Evolutionary conservation across 2,797 vertebrate genomes (phyloP), one percentile per base, ranked within the genome.

Genomic region (Cyprinella venusta): DNA sequence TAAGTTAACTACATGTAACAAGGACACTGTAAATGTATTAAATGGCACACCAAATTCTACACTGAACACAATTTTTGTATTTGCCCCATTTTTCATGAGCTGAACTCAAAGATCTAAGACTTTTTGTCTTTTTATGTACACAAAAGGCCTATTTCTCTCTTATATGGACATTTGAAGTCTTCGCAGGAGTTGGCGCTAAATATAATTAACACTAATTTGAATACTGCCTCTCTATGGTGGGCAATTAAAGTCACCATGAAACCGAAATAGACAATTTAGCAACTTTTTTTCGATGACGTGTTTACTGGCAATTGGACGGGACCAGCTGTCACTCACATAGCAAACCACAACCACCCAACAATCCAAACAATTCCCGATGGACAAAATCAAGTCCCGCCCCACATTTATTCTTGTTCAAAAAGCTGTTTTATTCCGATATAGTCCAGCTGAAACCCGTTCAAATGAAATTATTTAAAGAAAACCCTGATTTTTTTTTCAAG

Each of bases 401-500:
- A 56, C 21, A 56, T n/a, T 56, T 56, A 3, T 54, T 21, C 52
- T 54, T 54, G 52, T 50, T 18, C 48, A 50, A 50, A 50, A 50
- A 50, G 48, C 48, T 18, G 0, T 54, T 54, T 54, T 3, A 54
- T 19, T 54, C 52, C 0, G 52, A 54, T 21, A 21, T n/a, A 24
- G 18, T 67, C 56, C 6, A 42, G 6, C 33, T 42, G 52, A 59
- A 56, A 59, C 36, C 4, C 9, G 56, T 56, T 42, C 50, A 69
- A 56, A 69, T 68, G 4, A 48, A 78, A 52, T 74, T 6, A 36
- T 74, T 33, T n/a, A 38, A 65, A 79, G 19, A 48, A 77, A 30
- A 77, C 59, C 24, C 56, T 7, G 18, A 33, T 5, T 74, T 56
- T 5, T 74, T 56, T 36, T 21, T 56, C 19, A 21, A n/a, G 50